phyloP scores from a whole-genome alignment of 2,797 vertebrate genomes.

The Protosalanx chinensis region DNA sequence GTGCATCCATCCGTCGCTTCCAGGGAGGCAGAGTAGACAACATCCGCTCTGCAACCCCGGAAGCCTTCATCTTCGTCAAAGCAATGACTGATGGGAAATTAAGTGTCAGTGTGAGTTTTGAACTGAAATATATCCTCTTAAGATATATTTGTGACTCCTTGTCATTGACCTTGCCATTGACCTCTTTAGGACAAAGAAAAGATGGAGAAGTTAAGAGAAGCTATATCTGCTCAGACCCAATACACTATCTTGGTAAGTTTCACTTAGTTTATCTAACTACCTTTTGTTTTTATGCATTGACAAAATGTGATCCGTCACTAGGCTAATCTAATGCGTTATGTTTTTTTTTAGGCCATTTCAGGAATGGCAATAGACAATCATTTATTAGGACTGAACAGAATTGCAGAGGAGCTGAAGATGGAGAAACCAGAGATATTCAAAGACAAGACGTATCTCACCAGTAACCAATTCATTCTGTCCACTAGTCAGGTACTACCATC shows the following conservation, averaged over 20 bases:
- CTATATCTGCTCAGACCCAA: constrained; percentile 85
- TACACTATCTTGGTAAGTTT: constrained; percentile 87
- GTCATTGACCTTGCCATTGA: constrained; percentile 16
- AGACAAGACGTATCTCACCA: constrained; percentile 84
- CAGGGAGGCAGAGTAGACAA: constrained; percentile 90
- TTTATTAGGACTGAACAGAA: constrained; percentile 85
- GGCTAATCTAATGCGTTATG: not conserved
- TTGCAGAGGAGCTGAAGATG: constrained; percentile 78
- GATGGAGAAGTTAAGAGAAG: constrained; percentile 77
- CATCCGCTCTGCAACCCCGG: constrained; percentile 87
- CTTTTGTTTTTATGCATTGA: not conserved
- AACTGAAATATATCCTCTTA: too few species aligned
- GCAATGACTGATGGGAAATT: constrained; percentile 77
- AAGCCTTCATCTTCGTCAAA: constrained; percentile 84
- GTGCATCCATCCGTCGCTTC: constrained; percentile 90
- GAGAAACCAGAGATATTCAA: constrained; percentile 88
- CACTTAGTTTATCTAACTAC: not conserved
- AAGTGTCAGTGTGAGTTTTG: not conserved
- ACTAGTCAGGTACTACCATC: constrained; percentile 90
- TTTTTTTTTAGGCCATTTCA: constrained; percentile 81
- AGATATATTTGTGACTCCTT: constrained; percentile 24
- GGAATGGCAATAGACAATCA: constrained; percentile 98
- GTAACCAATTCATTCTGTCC: constrained; percentile 91
- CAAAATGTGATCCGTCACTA: not conserved
- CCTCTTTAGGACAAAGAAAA: constrained; percentile 81